These are phyloP conservation scores for Platysteira castanea DNA, from an alignment of 2,113 vertebrate genomes.

Conservation along the genomic window DNA sequence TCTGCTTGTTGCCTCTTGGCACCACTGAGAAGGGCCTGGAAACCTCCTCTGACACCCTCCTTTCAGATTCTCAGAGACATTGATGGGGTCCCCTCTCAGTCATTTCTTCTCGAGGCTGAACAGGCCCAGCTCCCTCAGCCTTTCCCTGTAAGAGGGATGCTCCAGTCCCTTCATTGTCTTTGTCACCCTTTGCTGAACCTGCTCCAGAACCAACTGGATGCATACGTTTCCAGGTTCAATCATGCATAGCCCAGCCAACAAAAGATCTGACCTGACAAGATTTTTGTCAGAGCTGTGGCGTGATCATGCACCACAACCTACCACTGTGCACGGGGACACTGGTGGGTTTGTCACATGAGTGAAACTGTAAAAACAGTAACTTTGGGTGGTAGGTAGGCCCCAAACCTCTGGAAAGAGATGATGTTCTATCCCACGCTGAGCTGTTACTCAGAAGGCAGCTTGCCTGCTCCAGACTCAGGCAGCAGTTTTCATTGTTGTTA, in stretches of 20 bases:
- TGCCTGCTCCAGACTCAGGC: neutral
- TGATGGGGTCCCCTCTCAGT: neutral
- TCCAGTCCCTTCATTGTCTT: neutral
- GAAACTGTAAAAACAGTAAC: neutral
- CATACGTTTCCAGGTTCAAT: neutral
- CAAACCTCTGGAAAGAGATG: neutral
- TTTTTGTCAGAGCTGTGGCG: neutral
- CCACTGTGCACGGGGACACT: neutral
- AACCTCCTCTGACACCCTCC: neutral
- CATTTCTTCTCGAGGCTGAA: neutral
- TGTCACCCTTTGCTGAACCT: neutral
- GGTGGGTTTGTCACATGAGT: neutral
- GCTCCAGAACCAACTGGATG: neutral
- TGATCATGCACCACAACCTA: accelerated
- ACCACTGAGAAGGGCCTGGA: neutral
- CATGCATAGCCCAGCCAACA: neutral
- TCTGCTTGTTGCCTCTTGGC: neutral
- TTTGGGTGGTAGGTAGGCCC: neutral
- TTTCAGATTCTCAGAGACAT: neutral
- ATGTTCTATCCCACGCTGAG: neutral
- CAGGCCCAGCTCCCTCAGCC: neutral
- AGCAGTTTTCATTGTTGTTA: neutral
- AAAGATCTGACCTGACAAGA: neutral
- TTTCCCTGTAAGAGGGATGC: neutral
- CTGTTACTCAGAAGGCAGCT: neutral